A percentile compares a stretch with the other conserved stretches of the same genome.
These are phyloP conservation scores for Helogale parvula DNA, from an alignment of 2,113 vertebrate genomes.

Conservation along the genomic window DNA sequence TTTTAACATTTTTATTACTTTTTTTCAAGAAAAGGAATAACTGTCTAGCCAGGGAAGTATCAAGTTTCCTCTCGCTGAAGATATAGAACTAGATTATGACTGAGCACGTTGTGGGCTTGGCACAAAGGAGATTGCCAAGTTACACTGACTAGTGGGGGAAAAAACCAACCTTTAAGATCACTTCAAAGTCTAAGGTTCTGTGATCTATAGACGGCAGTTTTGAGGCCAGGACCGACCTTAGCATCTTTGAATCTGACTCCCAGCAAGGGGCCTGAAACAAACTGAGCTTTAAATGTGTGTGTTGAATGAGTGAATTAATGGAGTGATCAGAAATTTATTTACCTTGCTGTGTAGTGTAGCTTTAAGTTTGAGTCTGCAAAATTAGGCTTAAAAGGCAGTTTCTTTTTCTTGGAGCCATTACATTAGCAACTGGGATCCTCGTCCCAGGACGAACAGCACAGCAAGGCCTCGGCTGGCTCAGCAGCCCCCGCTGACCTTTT, in stretches of 20 bases:
- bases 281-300: constrained; percentile 11
- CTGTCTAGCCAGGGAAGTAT: neutral
- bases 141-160: neutral
- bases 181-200: neutral
- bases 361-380: constrained; percentile 28
- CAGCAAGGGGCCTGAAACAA: neutral
- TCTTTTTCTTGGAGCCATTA: neutral
- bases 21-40: neutral
- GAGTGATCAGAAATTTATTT: constrained; percentile 45
- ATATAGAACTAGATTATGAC: neutral
- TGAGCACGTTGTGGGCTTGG: neutral
- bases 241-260: neutral
- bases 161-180: neutral
- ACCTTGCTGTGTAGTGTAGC: neutral
- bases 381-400: neutral
- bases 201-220: neutral
- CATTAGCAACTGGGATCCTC: neutral
- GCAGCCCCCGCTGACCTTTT: neutral
- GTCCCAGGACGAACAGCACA: neutral
- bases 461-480: neutral
- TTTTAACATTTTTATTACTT: neutral
- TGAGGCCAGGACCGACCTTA: neutral
- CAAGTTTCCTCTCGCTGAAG: neutral
- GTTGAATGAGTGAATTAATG: neutral
- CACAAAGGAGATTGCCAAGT: neutral